phyloP scores from a whole-genome alignment of 1,140 invertebrate species.

The Drosophila nigrodunni region DNA sequence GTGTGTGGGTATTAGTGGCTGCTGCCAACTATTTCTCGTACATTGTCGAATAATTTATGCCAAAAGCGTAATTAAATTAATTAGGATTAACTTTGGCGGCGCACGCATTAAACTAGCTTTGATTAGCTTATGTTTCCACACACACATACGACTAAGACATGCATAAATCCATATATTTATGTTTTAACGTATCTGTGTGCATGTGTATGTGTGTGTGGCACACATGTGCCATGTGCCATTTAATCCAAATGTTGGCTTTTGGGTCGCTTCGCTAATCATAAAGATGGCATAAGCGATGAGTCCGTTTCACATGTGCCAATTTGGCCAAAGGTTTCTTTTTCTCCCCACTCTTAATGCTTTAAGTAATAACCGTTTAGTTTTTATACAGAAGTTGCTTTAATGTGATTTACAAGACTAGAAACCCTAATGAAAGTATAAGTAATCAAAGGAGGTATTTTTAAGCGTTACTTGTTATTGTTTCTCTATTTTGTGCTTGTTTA shows the following conservation, averaged over 20 bases:
- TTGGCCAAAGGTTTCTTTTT: slow-evolving; percentile 10
- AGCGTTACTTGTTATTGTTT: too few species aligned
- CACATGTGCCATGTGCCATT: slow-evolving; percentile 68
- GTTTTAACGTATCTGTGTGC: slow-evolving; percentile 1
- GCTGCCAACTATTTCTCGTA: slow-evolving; percentile 52
- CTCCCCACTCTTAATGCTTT: not conserved
- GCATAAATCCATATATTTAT: slow-evolving; percentile 72
- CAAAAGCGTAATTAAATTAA: slow-evolving; percentile 82
- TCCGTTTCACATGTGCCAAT: slow-evolving; percentile 34
- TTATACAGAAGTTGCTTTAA: slow-evolving; percentile 8
- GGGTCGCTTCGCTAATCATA: slow-evolving; percentile 72
- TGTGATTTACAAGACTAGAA: slow-evolving; percentile 2
- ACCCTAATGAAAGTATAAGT: too few species aligned
- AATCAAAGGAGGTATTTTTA: too few species aligned
- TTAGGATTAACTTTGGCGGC: slow-evolving; percentile 83
- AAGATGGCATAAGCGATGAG: slow-evolving; percentile 82
- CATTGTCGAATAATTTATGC: slow-evolving; percentile 76
- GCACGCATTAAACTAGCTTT: slow-evolving; percentile 81
- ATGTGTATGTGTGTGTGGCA: slow-evolving; percentile 15
- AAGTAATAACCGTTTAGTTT: not conserved
- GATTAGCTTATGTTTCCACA: slow-evolving; percentile 76
- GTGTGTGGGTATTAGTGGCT: slow-evolving; percentile 6
- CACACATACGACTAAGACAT: slow-evolving; percentile 66
- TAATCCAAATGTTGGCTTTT: slow-evolving; percentile 76
- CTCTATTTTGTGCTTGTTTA: too few species aligned